phyloP scores from a whole-genome alignment of 2,888 invertebrate genomes.

The Augiades crinisus region DNA sequence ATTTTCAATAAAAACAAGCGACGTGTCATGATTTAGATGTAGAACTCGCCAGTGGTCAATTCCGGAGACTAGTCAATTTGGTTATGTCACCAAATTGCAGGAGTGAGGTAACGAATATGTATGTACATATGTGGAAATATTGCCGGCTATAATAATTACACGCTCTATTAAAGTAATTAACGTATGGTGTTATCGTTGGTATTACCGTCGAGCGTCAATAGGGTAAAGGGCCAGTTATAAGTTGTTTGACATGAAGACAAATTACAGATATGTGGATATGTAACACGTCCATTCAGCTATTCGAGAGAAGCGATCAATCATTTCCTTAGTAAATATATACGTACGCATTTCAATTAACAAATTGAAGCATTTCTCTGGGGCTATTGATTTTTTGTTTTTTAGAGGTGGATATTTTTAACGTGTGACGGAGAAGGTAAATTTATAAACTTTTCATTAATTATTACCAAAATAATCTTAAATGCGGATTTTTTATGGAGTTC shows the following conservation, averaged over 20 bases:
- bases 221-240: not conserved
- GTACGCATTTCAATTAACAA: no score
- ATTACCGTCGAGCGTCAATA: not conserved
- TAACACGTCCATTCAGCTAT: not conserved
- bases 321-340: not conserved
- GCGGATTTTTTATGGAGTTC: no score
- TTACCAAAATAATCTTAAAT: no score
- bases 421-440: no score
- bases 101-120: slow-evolving; percentile 15
- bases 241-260: slow-evolving; percentile 12
- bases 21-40: slow-evolving; percentile 6
- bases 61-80: slow-evolving; percentile 10
- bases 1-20: slow-evolving; percentile 17
- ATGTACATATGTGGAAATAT: slow-evolving; percentile 15
- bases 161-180: slow-evolving; percentile 15
- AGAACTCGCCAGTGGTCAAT: slow-evolving; percentile 1
- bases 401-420: no score
- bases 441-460: no score
- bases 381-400: no score
- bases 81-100: slow-evolving; percentile 21
- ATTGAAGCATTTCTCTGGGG: no score
- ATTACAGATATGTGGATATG: slow-evolving; percentile 9
- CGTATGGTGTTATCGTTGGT: slow-evolving; percentile 2
- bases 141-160: slow-evolving; percentile 11
- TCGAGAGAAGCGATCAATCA: not conserved